Evolutionary conservation across 37 sponge, comb jelly and placozoan genomes (phyloP).

Genomic region (Cladorhizidae sp.): DNA sequence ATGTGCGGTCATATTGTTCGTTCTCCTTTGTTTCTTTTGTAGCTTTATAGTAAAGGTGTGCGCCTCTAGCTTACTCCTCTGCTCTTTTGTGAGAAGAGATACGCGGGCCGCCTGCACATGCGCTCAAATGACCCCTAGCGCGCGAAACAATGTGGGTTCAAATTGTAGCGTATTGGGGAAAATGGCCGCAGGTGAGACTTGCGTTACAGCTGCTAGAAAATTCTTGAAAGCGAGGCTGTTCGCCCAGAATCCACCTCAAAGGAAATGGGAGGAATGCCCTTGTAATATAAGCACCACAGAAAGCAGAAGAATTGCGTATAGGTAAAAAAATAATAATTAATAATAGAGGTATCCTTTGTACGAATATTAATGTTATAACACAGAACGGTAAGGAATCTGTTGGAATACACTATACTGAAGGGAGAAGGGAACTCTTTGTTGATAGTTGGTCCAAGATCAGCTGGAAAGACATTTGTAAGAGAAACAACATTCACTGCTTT

Average conservation of each 20-base stretch:
- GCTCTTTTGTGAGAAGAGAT: background rate
- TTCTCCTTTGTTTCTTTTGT: slow-evolving; percentile 7
- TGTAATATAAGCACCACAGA: background rate
- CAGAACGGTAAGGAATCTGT: slow-evolving; percentile 50
- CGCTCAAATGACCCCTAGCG: background rate
- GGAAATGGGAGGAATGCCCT: background rate
- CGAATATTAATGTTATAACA: background rate
- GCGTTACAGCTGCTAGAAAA: background rate
- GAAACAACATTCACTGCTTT: too few relatives aligned
- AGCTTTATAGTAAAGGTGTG: background rate
- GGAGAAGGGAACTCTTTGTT: slow-evolving; percentile 88
- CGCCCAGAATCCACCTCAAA: background rate
- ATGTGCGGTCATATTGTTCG: slow-evolving; percentile 32
- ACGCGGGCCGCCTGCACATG: slow-evolving; percentile 14
- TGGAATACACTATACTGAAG: slow-evolving; percentile 62
- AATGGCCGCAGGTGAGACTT: background rate
- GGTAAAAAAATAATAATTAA: background rate
- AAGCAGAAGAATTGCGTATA: background rate
- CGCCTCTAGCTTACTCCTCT: slow-evolving; percentile 7
- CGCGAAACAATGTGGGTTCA: background rate
- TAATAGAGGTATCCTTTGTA: too few relatives aligned
- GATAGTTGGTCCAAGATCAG: slow-evolving; percentile 76
- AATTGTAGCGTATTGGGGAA: background rate
- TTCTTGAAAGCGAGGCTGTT: slow-evolving; percentile 15
- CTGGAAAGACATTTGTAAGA: slow-evolving; percentile 84